phyloP scores from a whole-genome alignment of 2,113 vertebrate species.

The Progne subis region DNA sequence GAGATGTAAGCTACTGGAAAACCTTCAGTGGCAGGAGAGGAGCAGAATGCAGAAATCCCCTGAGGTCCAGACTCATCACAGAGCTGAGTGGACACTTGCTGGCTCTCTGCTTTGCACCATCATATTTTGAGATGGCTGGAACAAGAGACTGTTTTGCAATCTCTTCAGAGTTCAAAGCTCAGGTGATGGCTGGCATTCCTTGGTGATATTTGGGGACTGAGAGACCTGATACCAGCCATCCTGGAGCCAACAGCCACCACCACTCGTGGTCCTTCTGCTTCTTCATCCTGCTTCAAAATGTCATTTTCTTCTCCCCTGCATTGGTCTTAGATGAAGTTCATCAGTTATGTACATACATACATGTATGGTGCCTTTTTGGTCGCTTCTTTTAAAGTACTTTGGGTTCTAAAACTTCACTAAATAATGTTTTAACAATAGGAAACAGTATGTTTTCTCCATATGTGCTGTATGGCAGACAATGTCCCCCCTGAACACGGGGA shows the following conservation, averaged over 20 bases:
- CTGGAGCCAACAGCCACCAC: background rate
- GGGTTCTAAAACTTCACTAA: background rate
- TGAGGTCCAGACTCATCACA: background rate
- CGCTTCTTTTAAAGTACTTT: conserved; percentile 18
- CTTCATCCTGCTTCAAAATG: background rate
- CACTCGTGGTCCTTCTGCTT: background rate
- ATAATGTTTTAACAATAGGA: background rate
- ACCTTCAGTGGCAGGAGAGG: background rate
- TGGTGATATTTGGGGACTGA: background rate
- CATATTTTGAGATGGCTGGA: background rate
- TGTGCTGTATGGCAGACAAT: background rate
- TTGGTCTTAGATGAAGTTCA: conserved; percentile 23
- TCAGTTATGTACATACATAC: background rate
- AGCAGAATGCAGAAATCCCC: background rate
- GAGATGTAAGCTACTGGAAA: conserved; percentile 3
- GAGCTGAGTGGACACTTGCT: background rate
- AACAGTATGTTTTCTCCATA: background rate
- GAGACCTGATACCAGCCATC: background rate
- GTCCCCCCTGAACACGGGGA: background rate
- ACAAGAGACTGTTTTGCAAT: background rate
- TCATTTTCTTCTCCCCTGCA: background rate
- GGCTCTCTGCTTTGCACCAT: background rate
- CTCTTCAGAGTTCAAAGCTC: background rate
- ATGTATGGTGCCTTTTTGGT: conserved; percentile 3
- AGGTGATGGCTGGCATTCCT: background rate